These are phyloP conservation scores for Salticus scenicus DNA, from an alignment of 2,888 invertebrate genomes.

Conservation along the genomic window DNA sequence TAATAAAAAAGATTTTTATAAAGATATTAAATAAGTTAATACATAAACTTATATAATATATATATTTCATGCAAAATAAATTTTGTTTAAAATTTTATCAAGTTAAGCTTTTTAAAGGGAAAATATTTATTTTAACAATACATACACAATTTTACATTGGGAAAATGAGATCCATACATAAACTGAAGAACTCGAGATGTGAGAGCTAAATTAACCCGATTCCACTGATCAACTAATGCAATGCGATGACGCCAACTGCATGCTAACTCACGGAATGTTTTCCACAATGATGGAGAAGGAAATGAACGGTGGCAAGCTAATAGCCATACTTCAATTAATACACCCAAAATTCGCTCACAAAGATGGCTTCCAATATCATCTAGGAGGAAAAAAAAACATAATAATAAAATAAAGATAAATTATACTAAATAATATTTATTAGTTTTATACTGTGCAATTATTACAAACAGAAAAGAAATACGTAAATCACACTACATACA, in stretches of 20 bases:
- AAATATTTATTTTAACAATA: constrained; percentile 15
- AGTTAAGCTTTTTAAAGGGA: no score
- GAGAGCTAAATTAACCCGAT: constrained; percentile 89
- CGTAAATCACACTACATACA: no score
- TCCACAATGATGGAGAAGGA: constrained; percentile 95
- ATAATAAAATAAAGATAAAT: background rate
- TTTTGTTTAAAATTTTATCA: no score
- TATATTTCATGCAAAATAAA: no score
- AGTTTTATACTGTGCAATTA: no score
- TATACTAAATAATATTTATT: background rate
- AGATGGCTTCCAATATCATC: constrained; percentile 97
- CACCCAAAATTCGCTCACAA: constrained; percentile 93
- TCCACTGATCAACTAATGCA: constrained; percentile 88
- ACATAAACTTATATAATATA: no score
- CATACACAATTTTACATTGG: constrained; percentile 75
- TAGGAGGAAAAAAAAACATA: constrained; percentile 72
- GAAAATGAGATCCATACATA: constrained; percentile 84
- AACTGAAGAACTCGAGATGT: constrained; percentile 86
- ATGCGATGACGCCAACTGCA: constrained; percentile 95
- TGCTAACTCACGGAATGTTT: constrained; percentile 84
- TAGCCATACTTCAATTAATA: constrained; percentile 92
- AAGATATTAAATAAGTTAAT: no score
- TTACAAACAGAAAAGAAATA: background rate
- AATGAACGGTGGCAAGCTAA: constrained; percentile 87
- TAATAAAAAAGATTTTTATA: no score